phyloP scores from a whole-genome alignment of 2,113 vertebrate species.

The Aspiorhynchus laticeps region DNA sequence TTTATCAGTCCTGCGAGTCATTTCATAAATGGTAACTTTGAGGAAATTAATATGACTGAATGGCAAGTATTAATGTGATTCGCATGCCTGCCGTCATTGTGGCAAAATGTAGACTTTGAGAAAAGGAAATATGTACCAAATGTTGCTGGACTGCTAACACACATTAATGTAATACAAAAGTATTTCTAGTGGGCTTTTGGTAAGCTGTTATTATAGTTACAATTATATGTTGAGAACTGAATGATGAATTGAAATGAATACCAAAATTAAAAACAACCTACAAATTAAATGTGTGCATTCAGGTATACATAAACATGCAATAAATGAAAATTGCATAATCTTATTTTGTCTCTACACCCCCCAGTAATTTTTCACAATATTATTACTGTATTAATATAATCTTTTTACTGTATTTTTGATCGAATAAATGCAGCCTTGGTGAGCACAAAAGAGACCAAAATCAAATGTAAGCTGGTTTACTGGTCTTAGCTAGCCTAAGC shows the following conservation, averaged over 20 bases:
- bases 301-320: no score
- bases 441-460: not conserved
- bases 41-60: not conserved
- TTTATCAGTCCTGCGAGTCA: not conserved
- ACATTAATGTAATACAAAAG: not conserved
- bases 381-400: not conserved
- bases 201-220: not conserved
- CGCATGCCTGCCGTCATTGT: not conserved
- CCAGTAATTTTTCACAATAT: not conserved
- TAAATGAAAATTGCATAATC: no score
- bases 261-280: no score
- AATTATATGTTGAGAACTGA: not conserved
- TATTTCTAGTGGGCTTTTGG: not conserved
- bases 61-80: not conserved
- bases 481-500: not conserved
- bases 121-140: not conserved
- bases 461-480: not conserved
- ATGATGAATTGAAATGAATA: no score
- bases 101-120: not conserved
- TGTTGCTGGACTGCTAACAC: not conserved
- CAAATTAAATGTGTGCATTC: no score
- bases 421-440: not conserved
- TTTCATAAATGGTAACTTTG: not conserved
- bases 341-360: no score
- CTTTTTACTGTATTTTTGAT: not conserved